These are phyloP conservation scores for Phocoena phocoena DNA, from an alignment of 2,113 vertebrate species.

Conservation along the genomic window DNA sequence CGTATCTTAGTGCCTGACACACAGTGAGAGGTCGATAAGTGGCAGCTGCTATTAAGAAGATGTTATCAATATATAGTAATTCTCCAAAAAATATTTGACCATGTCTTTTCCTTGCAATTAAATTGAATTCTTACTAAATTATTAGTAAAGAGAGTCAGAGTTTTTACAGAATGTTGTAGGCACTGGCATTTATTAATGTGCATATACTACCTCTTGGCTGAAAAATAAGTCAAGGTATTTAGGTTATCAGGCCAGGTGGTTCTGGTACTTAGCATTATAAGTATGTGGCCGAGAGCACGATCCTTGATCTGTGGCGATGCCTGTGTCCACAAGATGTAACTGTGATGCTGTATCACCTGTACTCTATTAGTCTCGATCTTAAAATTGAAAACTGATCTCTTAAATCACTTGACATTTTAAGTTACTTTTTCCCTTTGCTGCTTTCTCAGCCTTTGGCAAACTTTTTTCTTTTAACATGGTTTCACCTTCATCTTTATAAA, in stretches of 20 bases:
- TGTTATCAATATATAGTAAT: background rate
- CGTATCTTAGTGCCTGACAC: no score
- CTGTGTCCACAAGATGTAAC: rapidly evolving
- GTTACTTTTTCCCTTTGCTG: background rate
- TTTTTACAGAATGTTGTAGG: background rate
- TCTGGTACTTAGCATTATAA: rapidly evolving
- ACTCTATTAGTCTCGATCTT: background rate
- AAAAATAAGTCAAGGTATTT: background rate
- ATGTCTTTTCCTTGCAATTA: background rate
- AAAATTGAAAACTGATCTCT: background rate
- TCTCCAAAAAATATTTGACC: background rate
- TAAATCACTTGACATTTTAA: background rate
- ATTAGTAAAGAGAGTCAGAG: background rate
- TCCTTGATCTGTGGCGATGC: background rate
- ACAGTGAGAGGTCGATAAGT: no score
- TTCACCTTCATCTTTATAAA: background rate
- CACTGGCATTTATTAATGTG: background rate
- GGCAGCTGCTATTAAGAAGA: background rate
- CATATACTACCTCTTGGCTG: background rate
- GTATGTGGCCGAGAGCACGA: rapidly evolving
- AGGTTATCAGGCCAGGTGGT: background rate
- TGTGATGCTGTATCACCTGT: rapidly evolving
- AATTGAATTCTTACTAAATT: background rate
- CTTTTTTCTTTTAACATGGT: background rate
- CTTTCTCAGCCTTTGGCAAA: background rate